phyloP scores from a whole-genome alignment of 2,113 vertebrate species.

The Ariopsis seemanni region DNA sequence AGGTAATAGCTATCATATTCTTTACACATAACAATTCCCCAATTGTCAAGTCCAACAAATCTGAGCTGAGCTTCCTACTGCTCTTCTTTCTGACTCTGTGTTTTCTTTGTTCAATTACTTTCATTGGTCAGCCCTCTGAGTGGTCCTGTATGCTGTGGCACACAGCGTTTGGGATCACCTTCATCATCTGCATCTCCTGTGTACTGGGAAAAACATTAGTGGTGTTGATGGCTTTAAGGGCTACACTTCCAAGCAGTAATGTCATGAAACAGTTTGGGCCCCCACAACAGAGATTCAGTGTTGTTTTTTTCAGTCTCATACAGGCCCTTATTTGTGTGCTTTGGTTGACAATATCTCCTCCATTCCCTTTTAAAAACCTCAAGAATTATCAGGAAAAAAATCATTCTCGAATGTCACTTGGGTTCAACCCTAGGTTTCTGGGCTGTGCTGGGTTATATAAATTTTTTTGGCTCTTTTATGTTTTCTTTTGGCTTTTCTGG shows the following conservation, averaged over 20 bases:
- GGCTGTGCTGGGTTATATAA: slow-evolving; percentile 68
- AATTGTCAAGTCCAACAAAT: slow-evolving; percentile 36
- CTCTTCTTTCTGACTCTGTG: slow-evolving; percentile 46
- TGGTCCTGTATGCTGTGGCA: slow-evolving; percentile 41
- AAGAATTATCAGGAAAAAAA: slow-evolving; percentile 54
- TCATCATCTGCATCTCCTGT: slow-evolving; percentile 46
- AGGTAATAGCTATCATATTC: slow-evolving; percentile 35
- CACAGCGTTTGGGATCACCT: slow-evolving; percentile 45
- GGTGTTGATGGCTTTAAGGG: slow-evolving; percentile 73
- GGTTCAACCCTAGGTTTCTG: slow-evolving; percentile 66
- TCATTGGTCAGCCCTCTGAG: slow-evolving; percentile 27
- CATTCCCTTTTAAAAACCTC: slow-evolving; percentile 63
- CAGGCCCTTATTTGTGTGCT: slow-evolving; percentile 68
- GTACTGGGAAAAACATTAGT: slow-evolving; percentile 73
- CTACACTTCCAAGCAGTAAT: slow-evolving; percentile 68
- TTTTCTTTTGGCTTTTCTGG: slow-evolving; percentile 68
- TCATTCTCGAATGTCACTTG: slow-evolving; percentile 65
- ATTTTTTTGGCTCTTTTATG: slow-evolving; percentile 65
- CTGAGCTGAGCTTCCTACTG: slow-evolving; percentile 44
- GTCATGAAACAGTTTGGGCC: slow-evolving; percentile 73
- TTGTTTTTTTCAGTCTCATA: slow-evolving; percentile 62
- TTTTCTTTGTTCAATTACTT: slow-evolving; percentile 42
- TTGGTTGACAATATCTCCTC: slow-evolving; percentile 68
- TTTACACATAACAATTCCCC: slow-evolving; percentile 41
- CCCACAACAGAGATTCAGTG: slow-evolving; percentile 63